A percentile compares a stretch with the other conserved stretches of the same genome.
These are phyloP conservation scores for Holacanthella duospinosa DNA, from an alignment of 2,888 invertebrate species.

Conservation along the genomic window DNA sequence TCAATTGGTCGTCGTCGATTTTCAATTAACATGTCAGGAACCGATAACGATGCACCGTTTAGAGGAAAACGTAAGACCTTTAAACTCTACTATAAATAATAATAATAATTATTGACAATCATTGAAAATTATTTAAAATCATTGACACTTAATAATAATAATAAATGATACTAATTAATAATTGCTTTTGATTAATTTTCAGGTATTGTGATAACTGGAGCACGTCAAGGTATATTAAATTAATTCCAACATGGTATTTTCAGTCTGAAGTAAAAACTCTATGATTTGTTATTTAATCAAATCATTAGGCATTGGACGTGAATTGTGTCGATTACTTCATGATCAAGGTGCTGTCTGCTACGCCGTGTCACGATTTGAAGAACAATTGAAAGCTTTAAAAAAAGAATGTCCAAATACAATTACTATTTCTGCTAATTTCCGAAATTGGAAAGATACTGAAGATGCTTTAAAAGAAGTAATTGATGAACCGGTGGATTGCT, in stretches of 20 bases:
- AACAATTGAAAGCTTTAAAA: slow-evolving; percentile 55
- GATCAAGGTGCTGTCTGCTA: slow-evolving; percentile 55
- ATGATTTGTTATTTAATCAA: not conserved
- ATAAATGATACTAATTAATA: not conserved
- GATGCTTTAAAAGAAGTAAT: slow-evolving; percentile 47
- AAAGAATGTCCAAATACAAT: slow-evolving; percentile 50
- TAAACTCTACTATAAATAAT: not conserved
- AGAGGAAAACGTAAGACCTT: not conserved
- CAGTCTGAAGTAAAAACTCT: too few species aligned
- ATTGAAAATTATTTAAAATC: too few species aligned
- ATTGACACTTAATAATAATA: too few species aligned
- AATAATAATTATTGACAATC: not conserved
- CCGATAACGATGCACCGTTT: not conserved
- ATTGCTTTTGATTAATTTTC: not conserved
- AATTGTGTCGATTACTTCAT: slow-evolving; percentile 36
- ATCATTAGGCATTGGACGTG: slow-evolving; percentile 54
- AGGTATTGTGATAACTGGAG: not conserved
- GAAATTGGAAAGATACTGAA: slow-evolving; percentile 63
- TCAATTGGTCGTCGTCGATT: not conserved
- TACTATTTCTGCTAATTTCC: slow-evolving; percentile 58
- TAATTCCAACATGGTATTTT: not conserved
- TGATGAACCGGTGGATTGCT: slow-evolving; percentile 57
- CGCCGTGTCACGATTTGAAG: slow-evolving; percentile 60
- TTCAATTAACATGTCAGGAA: not conserved
- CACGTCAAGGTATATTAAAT: not conserved